Percentiles rank a stretch among this genome's conserved stretches.
Conservation (phyloP, 2,888 invertebrate species). For the Eudemis profundana region DNA sequence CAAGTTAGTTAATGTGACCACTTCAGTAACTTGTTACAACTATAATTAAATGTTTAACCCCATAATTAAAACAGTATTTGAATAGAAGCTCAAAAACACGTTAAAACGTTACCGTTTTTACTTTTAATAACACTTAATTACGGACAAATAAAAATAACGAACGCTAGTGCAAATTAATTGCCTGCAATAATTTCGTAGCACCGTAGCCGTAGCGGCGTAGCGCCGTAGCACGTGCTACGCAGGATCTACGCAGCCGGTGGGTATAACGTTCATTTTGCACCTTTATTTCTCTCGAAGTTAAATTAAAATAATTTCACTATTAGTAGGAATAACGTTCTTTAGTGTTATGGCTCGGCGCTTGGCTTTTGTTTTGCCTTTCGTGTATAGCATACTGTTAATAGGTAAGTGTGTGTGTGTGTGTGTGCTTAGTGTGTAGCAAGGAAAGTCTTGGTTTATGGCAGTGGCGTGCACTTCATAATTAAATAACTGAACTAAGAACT, state of each 20-base stretch:
- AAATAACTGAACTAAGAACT: no score
- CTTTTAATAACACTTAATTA: constrained; percentile 7
- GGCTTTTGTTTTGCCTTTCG: background rate
- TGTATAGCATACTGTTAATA: no score
- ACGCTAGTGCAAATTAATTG: constrained; percentile 27
- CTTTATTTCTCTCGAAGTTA: constrained; percentile 33
- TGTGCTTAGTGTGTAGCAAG: no score
- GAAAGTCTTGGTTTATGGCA: no score
- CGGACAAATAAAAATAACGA: constrained; percentile 17
- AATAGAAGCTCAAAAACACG: background rate
- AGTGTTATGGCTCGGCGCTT: constrained; percentile 16
- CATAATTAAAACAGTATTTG: background rate
- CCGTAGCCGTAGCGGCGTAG: constrained; percentile 18
- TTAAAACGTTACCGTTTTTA: background rate
- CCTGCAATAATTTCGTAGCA: constrained; percentile 33
- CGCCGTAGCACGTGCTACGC: constrained; percentile 54
- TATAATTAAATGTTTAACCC: no score
- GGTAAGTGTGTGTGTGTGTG: no score
- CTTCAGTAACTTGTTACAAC: no score
- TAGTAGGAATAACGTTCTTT: constrained; percentile 38
- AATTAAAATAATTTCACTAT: constrained; percentile 42
- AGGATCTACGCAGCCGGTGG: constrained; percentile 48
- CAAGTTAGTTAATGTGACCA: no score
- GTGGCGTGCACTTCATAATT: no score
- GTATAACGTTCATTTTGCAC: constrained; percentile 35